phyloP scores from a whole-genome alignment of 2,113 vertebrate genomes.

The Furnarius figulus region DNA sequence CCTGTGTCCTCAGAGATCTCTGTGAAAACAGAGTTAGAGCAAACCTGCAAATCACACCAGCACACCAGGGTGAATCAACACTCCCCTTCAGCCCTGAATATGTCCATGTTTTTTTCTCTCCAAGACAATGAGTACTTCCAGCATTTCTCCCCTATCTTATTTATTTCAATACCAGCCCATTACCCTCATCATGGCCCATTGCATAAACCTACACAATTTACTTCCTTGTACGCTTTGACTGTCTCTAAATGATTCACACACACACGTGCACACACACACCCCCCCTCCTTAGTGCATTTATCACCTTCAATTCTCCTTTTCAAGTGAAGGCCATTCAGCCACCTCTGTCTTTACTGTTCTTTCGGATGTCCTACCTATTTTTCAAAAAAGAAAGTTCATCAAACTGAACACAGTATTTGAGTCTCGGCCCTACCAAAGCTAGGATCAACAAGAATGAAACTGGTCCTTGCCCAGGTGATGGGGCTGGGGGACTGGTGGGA shows the following conservation, averaged over 20 bases:
- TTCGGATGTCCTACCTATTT: background rate
- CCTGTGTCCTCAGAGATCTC: constrained; percentile 86
- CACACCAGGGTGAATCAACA: background rate
- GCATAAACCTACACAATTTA: constrained; percentile 35
- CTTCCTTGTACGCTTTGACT: background rate
- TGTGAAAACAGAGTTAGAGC: constrained; percentile 48
- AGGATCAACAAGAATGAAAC: background rate
- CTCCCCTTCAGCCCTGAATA: background rate
- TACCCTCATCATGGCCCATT: background rate
- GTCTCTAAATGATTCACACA: background rate
- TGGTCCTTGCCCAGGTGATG: background rate
- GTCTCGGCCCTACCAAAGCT: background rate
- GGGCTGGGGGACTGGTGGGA: background rate
- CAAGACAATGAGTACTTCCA: background rate
- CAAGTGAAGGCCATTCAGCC: constrained; percentile 3
- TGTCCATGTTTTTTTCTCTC: background rate
- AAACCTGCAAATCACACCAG: background rate
- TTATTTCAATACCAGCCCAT: constrained; percentile 2
- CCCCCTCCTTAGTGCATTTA: background rate
- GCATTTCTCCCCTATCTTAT: background rate
- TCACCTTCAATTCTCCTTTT: constrained; percentile 24
- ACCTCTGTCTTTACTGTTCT: background rate
- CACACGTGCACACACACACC: background rate
- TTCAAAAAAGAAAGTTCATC: background rate
- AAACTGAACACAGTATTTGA: background rate